Evolutionary conservation across 2,797 vertebrate genomes (phyloP).

Genomic region (Uromys caudimaculatus): DNA sequence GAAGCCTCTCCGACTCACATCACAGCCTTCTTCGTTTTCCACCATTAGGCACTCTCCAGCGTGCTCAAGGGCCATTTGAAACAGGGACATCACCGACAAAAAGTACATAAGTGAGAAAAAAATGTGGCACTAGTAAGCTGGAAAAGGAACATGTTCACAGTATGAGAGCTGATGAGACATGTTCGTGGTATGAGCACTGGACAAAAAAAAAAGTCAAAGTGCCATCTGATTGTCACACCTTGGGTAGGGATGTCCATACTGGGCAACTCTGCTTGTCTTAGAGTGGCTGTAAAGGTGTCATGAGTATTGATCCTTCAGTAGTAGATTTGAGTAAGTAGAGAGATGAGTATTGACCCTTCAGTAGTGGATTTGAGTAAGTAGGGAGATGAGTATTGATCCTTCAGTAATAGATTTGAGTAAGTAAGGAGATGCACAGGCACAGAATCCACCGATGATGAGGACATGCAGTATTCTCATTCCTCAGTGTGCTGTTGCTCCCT

Average conservation of each 20-base stretch:
- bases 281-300: background rate
- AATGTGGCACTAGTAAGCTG: background rate
- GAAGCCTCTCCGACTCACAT: background rate
- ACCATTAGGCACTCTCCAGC: background rate
- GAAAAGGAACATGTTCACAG: background rate
- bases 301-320: conserved; percentile 10
- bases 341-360: conserved; percentile 23
- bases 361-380: background rate
- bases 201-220: background rate
- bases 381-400: conserved; percentile 1
- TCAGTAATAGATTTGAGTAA: background rate
- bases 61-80: background rate
- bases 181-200: background rate
- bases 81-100: background rate
- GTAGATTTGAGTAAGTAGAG: background rate
- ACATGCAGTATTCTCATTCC: background rate
- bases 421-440: background rate
- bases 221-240: background rate
- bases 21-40: background rate
- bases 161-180: background rate
- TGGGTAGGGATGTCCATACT: background rate
- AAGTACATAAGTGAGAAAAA: background rate
- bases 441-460: background rate
- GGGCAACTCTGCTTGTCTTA: background rate
- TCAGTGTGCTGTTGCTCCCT: too few species aligned